A percentile compares a stretch with the other conserved stretches of the same genome.
Evolutionary conservation across 92 coral and sea anemone genomes (phyloP).

Genomic region (Phymanthus crucifer): DNA sequence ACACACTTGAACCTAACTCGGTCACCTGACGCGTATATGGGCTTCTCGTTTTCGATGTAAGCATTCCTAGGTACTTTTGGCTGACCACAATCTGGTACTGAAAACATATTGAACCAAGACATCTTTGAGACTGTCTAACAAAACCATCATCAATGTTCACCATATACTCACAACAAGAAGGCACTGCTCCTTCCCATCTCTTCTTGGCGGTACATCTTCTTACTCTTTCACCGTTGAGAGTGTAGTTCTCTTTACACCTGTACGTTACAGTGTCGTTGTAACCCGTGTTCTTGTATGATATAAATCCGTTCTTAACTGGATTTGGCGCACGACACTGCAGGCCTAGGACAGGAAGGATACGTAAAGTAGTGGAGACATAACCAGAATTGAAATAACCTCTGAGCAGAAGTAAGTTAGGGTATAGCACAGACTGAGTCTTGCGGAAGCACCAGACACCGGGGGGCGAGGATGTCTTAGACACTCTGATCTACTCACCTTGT

Average conservation of each 20-base stretch:
- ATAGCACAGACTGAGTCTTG: too few species aligned
- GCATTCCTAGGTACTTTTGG: slow-evolving; percentile 71
- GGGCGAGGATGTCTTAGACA: too few species aligned
- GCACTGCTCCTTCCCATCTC: slow-evolving; percentile 53
- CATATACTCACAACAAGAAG: slow-evolving; percentile 61
- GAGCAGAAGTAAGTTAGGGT: background rate
- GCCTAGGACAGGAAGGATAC: slow-evolving; percentile 29
- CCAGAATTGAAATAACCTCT: too few species aligned
- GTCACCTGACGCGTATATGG: slow-evolving; percentile 57
- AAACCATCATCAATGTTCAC: too few species aligned
- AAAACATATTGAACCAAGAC: background rate
- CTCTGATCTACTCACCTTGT: too few species aligned
- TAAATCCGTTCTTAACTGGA: slow-evolving; percentile 44
- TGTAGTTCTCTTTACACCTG: slow-evolving; percentile 43
- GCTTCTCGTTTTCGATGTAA: slow-evolving; percentile 40
- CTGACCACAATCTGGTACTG: slow-evolving; percentile 61
- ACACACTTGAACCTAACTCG: slow-evolving; percentile 69
- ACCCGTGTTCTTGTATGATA: slow-evolving; percentile 35
- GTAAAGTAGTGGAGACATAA: too few species aligned
- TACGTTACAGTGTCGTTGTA: slow-evolving; percentile 68
- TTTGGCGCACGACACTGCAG: slow-evolving; percentile 53
- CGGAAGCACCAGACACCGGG: too few species aligned
- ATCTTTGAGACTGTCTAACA: background rate
- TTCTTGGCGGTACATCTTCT: slow-evolving; percentile 71
- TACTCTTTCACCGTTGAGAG: slow-evolving; percentile 36